Evolutionary conservation across 2,113 vertebrate species (phyloP), one percentile per base, ranked within the genome.

Genomic region (Mus spicilegus): DNA sequence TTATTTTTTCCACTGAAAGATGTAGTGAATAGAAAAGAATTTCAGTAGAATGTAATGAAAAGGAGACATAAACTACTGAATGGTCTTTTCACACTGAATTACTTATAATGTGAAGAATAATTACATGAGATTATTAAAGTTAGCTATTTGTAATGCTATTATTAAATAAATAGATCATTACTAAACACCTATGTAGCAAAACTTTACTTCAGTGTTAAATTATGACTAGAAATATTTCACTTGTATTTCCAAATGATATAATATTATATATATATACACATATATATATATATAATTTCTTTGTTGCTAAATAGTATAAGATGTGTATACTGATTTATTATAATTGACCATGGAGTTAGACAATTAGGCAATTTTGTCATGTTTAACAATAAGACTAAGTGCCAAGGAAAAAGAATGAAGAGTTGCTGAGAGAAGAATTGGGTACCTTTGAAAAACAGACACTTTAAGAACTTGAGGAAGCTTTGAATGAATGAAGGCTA

Each of bases 401-500:
- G 2, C 30, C 28, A 73, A 87, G 63, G 54, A 89, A 82, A 93
- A 91, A 65, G 86, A 78, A 33, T 95, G 30, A 86, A 63, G 20
- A 67, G 70, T 85, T 77, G 9, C 10, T 39, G 24, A 4, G 28
- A n/a, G 22, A 78, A 22, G 33, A 63, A 89, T 93, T 46, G 70
- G 76, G 80, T 75, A 33, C n/a, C 80, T 92, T 85, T 89, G 91
- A 78, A 78, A 96, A 84, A 65, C 87, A 96, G 69, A 89, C 54
- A 58, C n/a, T 77, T 36, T 51, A 87, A 93, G 76, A 90, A 49
- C 72, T 91, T 56, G 39, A 85, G 36, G 36, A 95, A 14, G 61
- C 67, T 78, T 82, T 86, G 92, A 89, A 82, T 91, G 89, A 96
- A 95, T 94, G 94, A 92, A 89, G 42, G 49, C 92, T 95, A 1